phyloP scores from a whole-genome alignment of 2,113 vertebrate genomes.

The Sinocyclocheilus anshuiensis region DNA sequence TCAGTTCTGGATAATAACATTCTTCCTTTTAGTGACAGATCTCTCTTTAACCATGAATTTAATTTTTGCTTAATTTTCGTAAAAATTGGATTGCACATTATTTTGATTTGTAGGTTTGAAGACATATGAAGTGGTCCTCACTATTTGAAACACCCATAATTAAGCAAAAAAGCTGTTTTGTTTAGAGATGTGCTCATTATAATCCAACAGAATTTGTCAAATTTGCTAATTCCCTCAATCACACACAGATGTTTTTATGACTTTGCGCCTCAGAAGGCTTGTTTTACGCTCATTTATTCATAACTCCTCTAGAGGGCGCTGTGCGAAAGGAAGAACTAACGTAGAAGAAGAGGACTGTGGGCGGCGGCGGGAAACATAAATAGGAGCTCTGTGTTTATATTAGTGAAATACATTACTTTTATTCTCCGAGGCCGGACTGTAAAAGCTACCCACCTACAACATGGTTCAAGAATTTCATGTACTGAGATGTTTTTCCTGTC shows the following conservation, averaged over 20 bases:
- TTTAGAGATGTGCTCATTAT: too few relatives aligned
- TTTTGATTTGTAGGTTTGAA: background rate
- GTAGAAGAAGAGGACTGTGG: background rate
- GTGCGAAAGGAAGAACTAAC: background rate
- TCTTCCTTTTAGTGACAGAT: too few relatives aligned
- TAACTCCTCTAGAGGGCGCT: background rate
- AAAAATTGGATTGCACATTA: too few relatives aligned
- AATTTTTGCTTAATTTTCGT: too few relatives aligned
- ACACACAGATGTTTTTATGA: background rate
- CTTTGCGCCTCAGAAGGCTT: too few relatives aligned
- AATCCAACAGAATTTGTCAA: too few relatives aligned
- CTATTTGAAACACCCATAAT: background rate
- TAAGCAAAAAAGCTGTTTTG: too few relatives aligned
- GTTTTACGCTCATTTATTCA: too few relatives aligned
- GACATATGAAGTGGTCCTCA: background rate
- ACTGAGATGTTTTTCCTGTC: conserved; percentile 62
- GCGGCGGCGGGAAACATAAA: background rate
- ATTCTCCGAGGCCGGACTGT: background rate
- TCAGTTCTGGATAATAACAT: too few relatives aligned
- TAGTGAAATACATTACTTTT: background rate
- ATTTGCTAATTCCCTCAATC: background rate
- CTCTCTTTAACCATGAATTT: too few relatives aligned
- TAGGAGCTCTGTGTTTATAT: background rate
- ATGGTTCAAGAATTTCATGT: conserved; percentile 68
- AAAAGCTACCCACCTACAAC: background rate